Percentiles rank a stretch among this genome's conserved stretches.
These are phyloP conservation scores for Oreocharis arfaki DNA, from an alignment of 2,113 vertebrate genomes.

Conservation along the genomic window DNA sequence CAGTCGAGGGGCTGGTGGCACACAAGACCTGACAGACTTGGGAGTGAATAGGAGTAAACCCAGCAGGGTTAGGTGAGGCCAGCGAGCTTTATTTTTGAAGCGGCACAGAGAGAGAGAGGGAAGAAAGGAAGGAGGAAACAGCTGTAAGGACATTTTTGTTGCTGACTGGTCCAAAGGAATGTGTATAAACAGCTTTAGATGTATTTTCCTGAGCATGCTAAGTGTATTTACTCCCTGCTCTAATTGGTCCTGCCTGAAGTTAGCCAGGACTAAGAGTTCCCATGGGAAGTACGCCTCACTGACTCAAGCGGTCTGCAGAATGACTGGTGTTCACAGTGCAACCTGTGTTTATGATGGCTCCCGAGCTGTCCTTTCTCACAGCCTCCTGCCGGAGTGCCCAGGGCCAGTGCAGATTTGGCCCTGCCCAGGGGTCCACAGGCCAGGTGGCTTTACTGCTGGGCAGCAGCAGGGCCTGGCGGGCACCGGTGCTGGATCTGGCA, in stretches of 20 bases:
- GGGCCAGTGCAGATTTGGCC: neutral
- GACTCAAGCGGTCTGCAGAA: neutral
- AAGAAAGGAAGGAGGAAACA: constrained; percentile 22
- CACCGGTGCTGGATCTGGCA: neutral
- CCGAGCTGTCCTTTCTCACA: neutral
- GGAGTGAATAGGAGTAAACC: neutral
- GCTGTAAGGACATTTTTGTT: constrained; percentile 51
- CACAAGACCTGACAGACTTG: neutral
- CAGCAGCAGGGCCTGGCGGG: neutral
- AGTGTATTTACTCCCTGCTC: constrained; percentile 54
- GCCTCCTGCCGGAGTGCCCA: neutral
- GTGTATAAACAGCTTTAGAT: constrained; percentile 57
- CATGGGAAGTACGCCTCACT: constrained; percentile 43
- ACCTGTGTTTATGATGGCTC: constrained; percentile 49
- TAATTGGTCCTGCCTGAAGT: constrained; percentile 45
- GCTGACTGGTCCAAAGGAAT: constrained; percentile 50
- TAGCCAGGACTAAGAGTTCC: constrained; percentile 51
- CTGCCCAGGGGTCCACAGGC: neutral
- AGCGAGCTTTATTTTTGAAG: constrained; percentile 20
- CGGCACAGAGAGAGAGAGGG: neutral
- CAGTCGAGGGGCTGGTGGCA: neutral
- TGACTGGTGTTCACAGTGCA: neutral
- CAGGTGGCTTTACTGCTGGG: neutral
- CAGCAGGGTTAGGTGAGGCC: constrained; percentile 41
- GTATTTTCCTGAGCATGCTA: constrained; percentile 52